Evolutionary conservation across 2,797 vertebrate species (phyloP), one percentile per base, ranked within the genome.

Genomic region (Enteromius viviparus): DNA sequence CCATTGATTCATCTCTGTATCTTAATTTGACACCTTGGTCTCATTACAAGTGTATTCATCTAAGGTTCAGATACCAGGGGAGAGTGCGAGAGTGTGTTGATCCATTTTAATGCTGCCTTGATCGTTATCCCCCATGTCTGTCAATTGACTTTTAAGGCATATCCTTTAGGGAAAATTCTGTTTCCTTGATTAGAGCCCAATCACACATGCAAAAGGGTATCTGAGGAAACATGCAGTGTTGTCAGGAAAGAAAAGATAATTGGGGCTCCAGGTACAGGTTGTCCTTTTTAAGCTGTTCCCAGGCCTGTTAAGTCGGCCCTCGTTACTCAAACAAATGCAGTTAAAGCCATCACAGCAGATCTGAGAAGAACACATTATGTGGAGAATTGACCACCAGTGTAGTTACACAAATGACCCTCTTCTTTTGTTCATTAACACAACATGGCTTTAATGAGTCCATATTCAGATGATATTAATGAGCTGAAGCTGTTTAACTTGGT

Each of bases 141-240:
- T 81, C 84, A 76, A 84, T 84, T 84, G 82, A 86, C 77, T 85
- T 82, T 75, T 83, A 85, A 76, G 64, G 74, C 75, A 70, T 76
- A 85, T 85, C 78, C 86, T 76, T 86, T 74, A 81, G 85, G 83
- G 80, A 83, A 62, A 86, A 81, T 86, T 17, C 19, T 60, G 86
- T 80, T 85, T 86, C 74, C 86, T 85, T 87, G 85, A 87, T 86
- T 72, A 84, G 70, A 81, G 77, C 75, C 81, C 70, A 87, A 84
- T 86, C 85, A 80, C 79, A 88, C 74, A 75, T 78, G 76, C 85
- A 68, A 72, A 76, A 34, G 68, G 23, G 53, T 49, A 85, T 74
- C 72, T 72, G 55, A 83, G 29, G 70, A 83, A 82, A 81, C 78
- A 85, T 40, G 42, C 71, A 21, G 71, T 74, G 82, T 87, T 84